Evolutionary conservation across 2,888 invertebrate genomes (phyloP), one percentile per base, ranked within the genome.

Genomic region (Drosophila histrio): DNA sequence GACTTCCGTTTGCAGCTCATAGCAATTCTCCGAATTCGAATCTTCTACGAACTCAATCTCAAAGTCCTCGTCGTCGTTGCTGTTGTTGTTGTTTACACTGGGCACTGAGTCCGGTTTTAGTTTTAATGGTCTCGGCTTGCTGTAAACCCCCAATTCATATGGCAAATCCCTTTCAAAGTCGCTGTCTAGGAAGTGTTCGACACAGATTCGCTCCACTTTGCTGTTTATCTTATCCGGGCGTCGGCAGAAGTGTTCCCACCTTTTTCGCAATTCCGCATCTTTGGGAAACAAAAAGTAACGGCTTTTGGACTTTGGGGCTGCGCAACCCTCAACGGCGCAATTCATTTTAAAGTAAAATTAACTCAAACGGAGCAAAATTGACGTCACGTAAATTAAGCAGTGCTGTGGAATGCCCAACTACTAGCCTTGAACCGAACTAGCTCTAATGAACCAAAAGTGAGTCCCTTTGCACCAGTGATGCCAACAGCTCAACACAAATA

Each of bases 111-210:
- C 6, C 1, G 57, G 9, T 13, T 57, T 72, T 0, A 72, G 44
- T 17, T 61, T 72, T 0, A 52, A 21, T 13, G 52, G 64, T 5
- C 52, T 52, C 6, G 49, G 60, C 17, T 65, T 65, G 6, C 7
- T 36, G 24, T 41, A 53, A 0, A 57, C 44, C n/a, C 59, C 52
- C 41, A 70, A 21, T 7, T 66, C 61, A 8, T 66, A 54, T 0
- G 30, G 41, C 15, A 53, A 30, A 41, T 66, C 66, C 2, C 61
- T 44, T 49, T 58, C 66, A 15, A 66, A 72, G 24, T 58, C 71
- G 1, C 17, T 34, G 3, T 3, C 11, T 2, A 6, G 17, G 15
- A 72, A 72, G 5, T 71, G 71, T 0, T 54, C 19, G 6, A 41
- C 3, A n/a, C 66, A 72, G 13, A 72, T 38, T 15, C 26, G 52